Conservation (phyloP, 2,888 invertebrate genomes). For the Drosophila subsilvestris region DNA sequence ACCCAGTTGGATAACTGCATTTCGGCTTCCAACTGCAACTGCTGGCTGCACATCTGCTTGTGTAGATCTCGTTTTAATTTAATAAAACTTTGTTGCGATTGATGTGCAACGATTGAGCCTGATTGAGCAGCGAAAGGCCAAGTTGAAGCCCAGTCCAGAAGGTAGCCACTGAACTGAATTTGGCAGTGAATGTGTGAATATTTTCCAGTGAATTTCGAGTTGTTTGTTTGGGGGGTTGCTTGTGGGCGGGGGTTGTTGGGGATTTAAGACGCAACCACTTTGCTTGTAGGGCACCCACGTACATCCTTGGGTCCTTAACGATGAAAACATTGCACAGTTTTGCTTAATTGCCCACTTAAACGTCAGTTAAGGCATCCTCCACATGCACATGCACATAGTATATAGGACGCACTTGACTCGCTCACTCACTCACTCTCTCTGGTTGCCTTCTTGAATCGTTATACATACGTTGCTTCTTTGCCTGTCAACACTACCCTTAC, state of each 20-base stretch:
- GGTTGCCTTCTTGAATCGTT: background rate
- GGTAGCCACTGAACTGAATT: too few species aligned
- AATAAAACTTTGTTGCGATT: too few species aligned
- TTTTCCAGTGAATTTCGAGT: background rate
- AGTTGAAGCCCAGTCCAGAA: too few species aligned
- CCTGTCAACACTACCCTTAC: background rate
- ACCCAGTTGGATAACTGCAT: too few species aligned
- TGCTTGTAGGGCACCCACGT: background rate
- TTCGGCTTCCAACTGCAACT: too few species aligned
- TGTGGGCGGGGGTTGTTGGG: too few species aligned
- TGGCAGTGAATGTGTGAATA: background rate
- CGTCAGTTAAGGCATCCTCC: slow-evolving; percentile 33
- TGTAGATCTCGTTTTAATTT: too few species aligned
- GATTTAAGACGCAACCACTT: background rate
- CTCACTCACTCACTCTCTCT: background rate
- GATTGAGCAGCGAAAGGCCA: too few species aligned
- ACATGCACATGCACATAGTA: slow-evolving; percentile 5
- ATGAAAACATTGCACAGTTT: slow-evolving; percentile 57
- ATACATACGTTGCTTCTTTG: background rate
- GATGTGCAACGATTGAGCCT: too few species aligned
- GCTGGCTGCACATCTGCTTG: too few species aligned
- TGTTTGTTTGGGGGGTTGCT: too few species aligned
- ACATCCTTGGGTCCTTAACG: slow-evolving; percentile 28
- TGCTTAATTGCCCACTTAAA: slow-evolving; percentile 67
- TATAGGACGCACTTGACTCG: background rate